Evolutionary conservation across 1,140 invertebrate species (phyloP).

Genomic region (silkworm (Bombyx mori)): ASM3026992v2 NC_085117.1:8464501-8465000

Average conservation of each 20-base stretch:
- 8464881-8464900: not conserved
- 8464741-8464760: not conserved
- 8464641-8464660: slow-evolving; percentile 36
- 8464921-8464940: not conserved
- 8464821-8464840: slow-evolving; percentile 2
- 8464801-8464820: no score
- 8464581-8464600: not conserved
- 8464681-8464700: slow-evolving; percentile 21
- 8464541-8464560: slow-evolving; percentile 6
- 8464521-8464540: slow-evolving; percentile 9
- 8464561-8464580: not conserved
- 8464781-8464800: not conserved
- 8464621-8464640: slow-evolving; percentile 28
- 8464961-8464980: no score
- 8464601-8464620: slow-evolving; percentile 22
- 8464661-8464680: slow-evolving; percentile 20
- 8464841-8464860: slow-evolving; percentile 10
- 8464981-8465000: no score
- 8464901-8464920: not conserved
- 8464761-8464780: not conserved
- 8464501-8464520: slow-evolving; percentile 28
- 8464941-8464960: no score
- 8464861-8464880: not conserved
- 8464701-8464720: not conserved
- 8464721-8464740: not conserved